These are phyloP conservation scores for Drosophila burlai DNA, from an alignment of 1,140 invertebrate species.

Conservation along the genomic window DNA sequence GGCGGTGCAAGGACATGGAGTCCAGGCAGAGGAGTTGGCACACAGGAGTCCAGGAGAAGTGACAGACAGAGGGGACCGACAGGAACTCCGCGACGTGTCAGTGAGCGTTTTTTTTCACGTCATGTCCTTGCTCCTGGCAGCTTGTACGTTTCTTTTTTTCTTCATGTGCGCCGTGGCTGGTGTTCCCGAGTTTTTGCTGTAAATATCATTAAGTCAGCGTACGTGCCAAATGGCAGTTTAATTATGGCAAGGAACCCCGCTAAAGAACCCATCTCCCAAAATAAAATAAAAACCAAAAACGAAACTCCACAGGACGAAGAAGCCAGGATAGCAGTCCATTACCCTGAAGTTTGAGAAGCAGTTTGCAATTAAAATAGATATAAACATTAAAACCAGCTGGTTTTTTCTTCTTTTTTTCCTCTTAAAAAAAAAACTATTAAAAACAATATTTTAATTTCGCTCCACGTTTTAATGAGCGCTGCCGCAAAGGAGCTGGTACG, in stretches of 20 bases:
- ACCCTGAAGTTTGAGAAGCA: conserved; percentile 42
- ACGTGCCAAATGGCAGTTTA: conserved; percentile 78
- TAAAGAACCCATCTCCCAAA: conserved; percentile 15
- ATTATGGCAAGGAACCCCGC: conserved; percentile 56
- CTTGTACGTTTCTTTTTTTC: not conserved
- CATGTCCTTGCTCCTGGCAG: conserved; percentile 29
- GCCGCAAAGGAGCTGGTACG: not conserved
- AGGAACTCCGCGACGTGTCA: conserved; percentile 56
- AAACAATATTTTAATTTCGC: conserved; percentile 51
- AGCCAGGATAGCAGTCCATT: conserved; percentile 25
- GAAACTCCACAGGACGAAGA: conserved; percentile 21
- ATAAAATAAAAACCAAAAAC: conserved; percentile 1
- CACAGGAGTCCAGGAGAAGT: conserved; percentile 33
- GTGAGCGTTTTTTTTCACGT: conserved; percentile 18
- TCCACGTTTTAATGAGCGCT: conserved; percentile 47
- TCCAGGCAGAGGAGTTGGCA: conserved; percentile 3
- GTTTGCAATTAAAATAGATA: conserved; percentile 54
- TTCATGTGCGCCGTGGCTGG: conserved; percentile 18
- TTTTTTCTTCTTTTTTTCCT: not conserved
- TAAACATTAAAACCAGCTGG: conserved; percentile 38
- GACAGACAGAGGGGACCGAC: conserved; percentile 20
- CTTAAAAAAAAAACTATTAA: conserved; percentile 18
- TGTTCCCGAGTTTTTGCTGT: conserved; percentile 59
- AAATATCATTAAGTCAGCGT: conserved; percentile 75
- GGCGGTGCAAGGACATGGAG: conserved; percentile 7